phyloP scores from a whole-genome alignment of 2,113 vertebrate species.

The Variabilichromis moorii region DNA sequence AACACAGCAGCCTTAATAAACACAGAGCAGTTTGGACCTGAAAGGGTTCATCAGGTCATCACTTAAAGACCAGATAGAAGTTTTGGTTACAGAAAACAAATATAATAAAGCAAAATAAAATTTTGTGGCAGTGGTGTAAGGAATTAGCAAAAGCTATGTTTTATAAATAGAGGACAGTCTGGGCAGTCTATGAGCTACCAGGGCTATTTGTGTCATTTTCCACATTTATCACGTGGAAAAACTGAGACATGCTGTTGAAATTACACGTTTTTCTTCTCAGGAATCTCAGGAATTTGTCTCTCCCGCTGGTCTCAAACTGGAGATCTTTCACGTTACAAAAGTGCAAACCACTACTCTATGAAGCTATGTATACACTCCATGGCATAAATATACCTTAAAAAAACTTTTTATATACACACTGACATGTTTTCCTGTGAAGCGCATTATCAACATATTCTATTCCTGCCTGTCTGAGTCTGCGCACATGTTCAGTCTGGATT shows the following conservation, averaged over 20 bases:
- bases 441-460: background rate
- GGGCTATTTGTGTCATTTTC: background rate
- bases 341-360: background rate
- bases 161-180: background rate
- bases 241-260: background rate
- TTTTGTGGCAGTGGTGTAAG: background rate
- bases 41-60: fast-evolving
- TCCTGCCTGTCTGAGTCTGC: background rate
- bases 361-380: background rate
- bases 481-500: background rate
- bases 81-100: background rate
- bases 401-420: background rate
- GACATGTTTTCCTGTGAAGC: background rate
- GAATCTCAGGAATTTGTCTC: background rate
- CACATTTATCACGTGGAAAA: background rate
- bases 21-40: background rate
- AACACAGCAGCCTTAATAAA: fast-evolving
- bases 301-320: background rate
- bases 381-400: background rate
- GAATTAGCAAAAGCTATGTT: background rate
- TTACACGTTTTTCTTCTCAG: background rate
- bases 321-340: background rate
- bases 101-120: background rate
- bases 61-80: fast-evolving
- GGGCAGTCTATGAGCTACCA: background rate